Evolutionary conservation across 2,797 vertebrate genomes (phyloP).

Genomic region (Clamator glandarius): DNA sequence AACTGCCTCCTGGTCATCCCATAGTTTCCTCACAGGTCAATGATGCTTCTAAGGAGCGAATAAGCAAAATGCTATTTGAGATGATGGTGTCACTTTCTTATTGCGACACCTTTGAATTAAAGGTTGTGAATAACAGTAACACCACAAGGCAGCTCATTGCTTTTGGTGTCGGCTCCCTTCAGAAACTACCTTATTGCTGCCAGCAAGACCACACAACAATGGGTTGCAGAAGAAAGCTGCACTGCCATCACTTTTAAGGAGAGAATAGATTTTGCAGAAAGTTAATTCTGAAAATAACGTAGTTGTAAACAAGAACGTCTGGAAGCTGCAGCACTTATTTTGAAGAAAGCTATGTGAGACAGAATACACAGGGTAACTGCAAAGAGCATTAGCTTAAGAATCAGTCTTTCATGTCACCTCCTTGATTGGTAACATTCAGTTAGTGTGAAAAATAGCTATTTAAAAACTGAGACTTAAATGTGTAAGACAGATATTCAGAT

Average conservation of each 20-base stretch:
- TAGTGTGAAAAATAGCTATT: not conserved
- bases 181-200: not conserved
- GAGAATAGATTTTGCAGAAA: not conserved
- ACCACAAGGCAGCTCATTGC: not conserved
- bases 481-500: not conserved
- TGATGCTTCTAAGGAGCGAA: not conserved
- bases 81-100: not conserved
- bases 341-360: not conserved
- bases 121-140: not conserved
- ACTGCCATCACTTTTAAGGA: rapidly evolving
- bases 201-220: not conserved
- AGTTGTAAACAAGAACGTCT: not conserved
- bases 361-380: not conserved
- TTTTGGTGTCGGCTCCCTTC: not conserved
- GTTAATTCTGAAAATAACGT: not conserved
- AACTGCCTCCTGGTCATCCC: not conserved
- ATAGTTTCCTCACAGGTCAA: conserved; percentile 28
- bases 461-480: not conserved
- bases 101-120: not conserved
- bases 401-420: not conserved
- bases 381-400: not conserved
- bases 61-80: conserved; percentile 6
- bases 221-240: not conserved
- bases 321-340: not conserved
- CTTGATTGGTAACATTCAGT: not conserved